Evolutionary conservation across 2,797 vertebrate genomes (phyloP).

Genomic region (Lutjanus argentimaculatus): DNA sequence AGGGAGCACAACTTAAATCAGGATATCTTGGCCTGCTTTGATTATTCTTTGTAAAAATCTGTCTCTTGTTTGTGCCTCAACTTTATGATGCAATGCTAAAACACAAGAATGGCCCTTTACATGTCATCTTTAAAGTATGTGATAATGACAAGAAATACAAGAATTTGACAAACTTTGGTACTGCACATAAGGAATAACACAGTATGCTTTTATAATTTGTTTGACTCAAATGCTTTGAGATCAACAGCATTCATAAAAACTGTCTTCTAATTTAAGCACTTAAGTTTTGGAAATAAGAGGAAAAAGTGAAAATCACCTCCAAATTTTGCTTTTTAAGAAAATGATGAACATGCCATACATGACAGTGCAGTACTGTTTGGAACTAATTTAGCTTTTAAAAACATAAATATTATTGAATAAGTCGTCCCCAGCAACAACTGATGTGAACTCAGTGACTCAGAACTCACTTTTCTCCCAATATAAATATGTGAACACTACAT

Average conservation of each 20-base stretch:
- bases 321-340: background rate
- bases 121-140: background rate
- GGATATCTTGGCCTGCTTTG: background rate
- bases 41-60: background rate
- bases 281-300: background rate
- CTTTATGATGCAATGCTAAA: background rate
- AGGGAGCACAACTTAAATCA: no score
- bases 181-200: background rate
- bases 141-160: background rate
- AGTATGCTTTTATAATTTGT: background rate
- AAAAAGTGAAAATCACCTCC: background rate
- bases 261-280: background rate
- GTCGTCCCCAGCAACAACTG: no score
- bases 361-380: background rate
- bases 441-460: no score
- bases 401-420: no score
- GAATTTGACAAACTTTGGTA: background rate
- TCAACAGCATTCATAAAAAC: background rate
- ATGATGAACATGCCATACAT: background rate
- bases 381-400: background rate
- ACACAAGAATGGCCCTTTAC: background rate
- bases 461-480: no score
- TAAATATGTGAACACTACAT: no score
- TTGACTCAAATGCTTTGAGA: background rate
- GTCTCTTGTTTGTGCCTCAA: background rate